phyloP scores from a whole-genome alignment of 2,888 invertebrate genomes.

The Willowsia nigromaculata region DNA sequence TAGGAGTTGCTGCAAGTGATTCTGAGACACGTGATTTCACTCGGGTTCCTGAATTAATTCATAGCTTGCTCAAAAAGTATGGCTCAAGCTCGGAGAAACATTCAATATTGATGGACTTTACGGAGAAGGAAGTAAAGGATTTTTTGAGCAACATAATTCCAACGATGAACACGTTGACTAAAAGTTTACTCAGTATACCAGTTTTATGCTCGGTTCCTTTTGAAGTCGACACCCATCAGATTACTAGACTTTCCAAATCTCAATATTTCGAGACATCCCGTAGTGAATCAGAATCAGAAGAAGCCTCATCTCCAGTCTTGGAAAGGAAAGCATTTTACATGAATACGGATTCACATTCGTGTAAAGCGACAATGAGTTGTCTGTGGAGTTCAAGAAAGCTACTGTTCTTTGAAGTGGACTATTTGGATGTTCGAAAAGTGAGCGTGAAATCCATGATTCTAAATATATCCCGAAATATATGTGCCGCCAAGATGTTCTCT shows the following conservation, averaged over 20 bases:
- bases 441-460: constrained; percentile 59
- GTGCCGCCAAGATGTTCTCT: constrained; percentile 69
- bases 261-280: constrained; percentile 17
- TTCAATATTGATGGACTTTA: constrained; percentile 71
- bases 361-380: constrained; percentile 43
- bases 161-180: constrained; percentile 68
- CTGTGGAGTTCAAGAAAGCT: constrained; percentile 39
- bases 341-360: background rate
- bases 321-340: constrained; percentile 29
- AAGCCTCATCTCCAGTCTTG: background rate
- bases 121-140: constrained; percentile 57
- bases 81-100: constrained; percentile 33
- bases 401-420: constrained; percentile 70
- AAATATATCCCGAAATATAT: constrained; percentile 67
- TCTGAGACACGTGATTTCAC: constrained; percentile 37
- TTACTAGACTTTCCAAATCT: constrained; percentile 62
- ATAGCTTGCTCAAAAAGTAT: constrained; percentile 42
- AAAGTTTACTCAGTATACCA: constrained; percentile 73
- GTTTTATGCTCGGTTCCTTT: constrained; percentile 73
- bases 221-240: constrained; percentile 56
- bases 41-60: constrained; percentile 67
- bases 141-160: constrained; percentile 72
- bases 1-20: constrained; percentile 34
- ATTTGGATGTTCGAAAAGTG: constrained; percentile 38
- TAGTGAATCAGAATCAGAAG: background rate